These are phyloP conservation scores for Varanus salvator DNA, from an alignment of 2,113 vertebrate species.

Conservation along the genomic window DNA sequence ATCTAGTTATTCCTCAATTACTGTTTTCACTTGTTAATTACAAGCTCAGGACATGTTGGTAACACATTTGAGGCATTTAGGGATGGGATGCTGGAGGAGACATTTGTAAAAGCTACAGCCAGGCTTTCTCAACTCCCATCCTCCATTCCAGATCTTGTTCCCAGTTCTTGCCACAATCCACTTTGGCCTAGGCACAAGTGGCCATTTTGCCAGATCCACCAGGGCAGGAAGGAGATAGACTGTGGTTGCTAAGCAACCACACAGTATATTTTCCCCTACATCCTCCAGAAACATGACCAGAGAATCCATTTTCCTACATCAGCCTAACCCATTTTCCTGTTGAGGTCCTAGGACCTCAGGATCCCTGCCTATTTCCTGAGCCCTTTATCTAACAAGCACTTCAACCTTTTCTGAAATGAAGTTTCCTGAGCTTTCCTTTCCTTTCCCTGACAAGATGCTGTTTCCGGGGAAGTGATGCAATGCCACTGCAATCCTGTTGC, in stretches of 20 bases:
- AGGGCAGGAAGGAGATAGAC: neutral
- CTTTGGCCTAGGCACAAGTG: neutral
- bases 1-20: conserved; percentile 32
- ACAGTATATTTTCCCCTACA: neutral
- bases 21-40: conserved; percentile 11
- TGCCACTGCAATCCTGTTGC: neutral
- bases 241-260: conserved; percentile 5
- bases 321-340: neutral
- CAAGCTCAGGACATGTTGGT: conserved; percentile 4
- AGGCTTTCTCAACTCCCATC: neutral
- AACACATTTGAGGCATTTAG: neutral
- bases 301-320: neutral
- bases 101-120: neutral
- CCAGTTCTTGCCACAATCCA: neutral
- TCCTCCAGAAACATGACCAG: neutral
- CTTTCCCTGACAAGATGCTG: neutral
- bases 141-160: neutral
- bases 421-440: neutral
- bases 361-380: neutral
- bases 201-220: conserved; percentile 10
- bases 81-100: neutral
- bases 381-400: neutral
- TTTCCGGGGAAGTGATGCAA: conserved; percentile 40
- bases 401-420: conserved; percentile 5
- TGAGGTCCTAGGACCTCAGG: neutral